Conservation (phyloP, 2,113 vertebrate species). For the Suncus etruscus region DNA sequence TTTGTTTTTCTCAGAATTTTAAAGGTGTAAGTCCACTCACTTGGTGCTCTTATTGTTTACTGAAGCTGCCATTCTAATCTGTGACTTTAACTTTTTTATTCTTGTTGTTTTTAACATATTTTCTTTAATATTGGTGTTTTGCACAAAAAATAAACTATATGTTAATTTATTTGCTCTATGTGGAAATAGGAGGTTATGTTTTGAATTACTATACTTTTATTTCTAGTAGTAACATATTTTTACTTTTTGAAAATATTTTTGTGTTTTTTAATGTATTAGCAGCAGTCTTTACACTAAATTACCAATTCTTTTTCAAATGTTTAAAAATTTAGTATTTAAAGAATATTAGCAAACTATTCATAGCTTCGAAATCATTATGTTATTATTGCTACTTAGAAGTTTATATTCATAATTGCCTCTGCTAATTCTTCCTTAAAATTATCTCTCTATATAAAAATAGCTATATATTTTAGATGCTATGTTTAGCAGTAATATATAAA, state of each 20-base stretch:
- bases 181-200: background rate
- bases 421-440: background rate
- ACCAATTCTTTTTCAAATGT: background rate
- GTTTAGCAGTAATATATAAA: too few relatives aligned
- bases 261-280: background rate
- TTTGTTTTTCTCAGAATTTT: background rate
- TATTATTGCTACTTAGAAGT: background rate
- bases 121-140: background rate
- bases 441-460: background rate
- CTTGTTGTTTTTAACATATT: background rate
- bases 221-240: background rate
- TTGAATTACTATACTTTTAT: constrained; percentile 11
- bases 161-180: background rate
- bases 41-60: background rate
- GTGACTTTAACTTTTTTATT: background rate
- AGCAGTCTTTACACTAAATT: background rate
- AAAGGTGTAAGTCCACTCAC: background rate
- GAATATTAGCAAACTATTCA: background rate
- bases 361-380: background rate
- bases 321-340: background rate
- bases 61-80: background rate
- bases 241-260: background rate
- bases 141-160: constrained; percentile 3
- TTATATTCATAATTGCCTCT: background rate
- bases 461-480: too few relatives aligned